Conservation (phyloP, 2,888 invertebrate species). For the Sympetrum striolatum region DNA sequence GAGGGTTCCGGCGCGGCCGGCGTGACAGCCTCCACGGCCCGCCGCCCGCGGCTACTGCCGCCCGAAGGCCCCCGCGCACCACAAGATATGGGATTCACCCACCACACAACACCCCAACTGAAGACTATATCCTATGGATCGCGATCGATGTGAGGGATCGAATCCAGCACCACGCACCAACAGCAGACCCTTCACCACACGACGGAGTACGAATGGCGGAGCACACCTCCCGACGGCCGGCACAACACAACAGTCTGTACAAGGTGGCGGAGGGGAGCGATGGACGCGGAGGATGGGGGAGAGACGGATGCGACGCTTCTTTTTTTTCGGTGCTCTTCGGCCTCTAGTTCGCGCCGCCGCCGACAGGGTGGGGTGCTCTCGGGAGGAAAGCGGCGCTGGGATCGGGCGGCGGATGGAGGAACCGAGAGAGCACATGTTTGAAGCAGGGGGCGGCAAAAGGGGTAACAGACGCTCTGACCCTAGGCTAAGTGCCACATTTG, state of each 20-base stretch:
- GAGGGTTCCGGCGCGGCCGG: slow-evolving; percentile 54
- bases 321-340: neutral
- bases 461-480: neutral
- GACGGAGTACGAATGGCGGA: neutral
- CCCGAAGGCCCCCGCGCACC: slow-evolving; percentile 51
- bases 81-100: slow-evolving; percentile 48
- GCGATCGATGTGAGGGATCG: neutral
- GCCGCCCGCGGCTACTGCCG: slow-evolving; percentile 36
- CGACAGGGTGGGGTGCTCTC: neutral
- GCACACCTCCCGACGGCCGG: neutral
- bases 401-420: neutral
- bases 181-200: neutral
- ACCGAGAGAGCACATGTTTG: neutral
- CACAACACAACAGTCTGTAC: neutral
- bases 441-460: neutral
- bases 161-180: neutral
- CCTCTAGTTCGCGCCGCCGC: neutral
- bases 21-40: slow-evolving; percentile 49
- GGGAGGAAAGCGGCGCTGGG: neutral
- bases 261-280: neutral
- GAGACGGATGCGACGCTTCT: neutral
- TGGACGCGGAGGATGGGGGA: neutral
- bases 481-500: neutral
- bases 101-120: neutral
- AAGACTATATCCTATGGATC: neutral